Evolutionary conservation across 2,797 vertebrate species (phyloP).

Genomic region (Rhabdophis nuchalis): DNA sequence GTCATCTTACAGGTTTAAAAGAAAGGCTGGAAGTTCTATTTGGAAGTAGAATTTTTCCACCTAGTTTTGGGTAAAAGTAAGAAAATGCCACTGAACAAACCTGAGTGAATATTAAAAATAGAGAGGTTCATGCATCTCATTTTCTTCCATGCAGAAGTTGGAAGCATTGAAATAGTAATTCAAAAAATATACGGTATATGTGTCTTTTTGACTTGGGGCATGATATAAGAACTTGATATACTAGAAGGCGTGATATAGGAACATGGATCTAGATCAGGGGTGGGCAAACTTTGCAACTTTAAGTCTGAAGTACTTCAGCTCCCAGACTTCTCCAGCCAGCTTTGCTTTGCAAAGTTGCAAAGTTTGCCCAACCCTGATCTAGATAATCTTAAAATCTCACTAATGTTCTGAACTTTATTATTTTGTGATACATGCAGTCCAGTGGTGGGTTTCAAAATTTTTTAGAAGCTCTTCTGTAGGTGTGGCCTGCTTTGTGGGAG

Average conservation of each 20-base stretch:
- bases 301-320: too few relatives aligned
- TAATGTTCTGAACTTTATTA: neutral
- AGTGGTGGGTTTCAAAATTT: too few relatives aligned
- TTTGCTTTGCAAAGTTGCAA: too few relatives aligned
- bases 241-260: conserved; percentile 34
- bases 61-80: conserved; percentile 9
- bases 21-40: conserved; percentile 20
- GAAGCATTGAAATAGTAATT: conserved; percentile 26
- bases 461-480: too few relatives aligned
- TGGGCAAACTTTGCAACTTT: too few relatives aligned
- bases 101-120: conserved; percentile 33
- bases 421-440: conserved; percentile 16
- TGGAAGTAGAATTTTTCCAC: conserved; percentile 33
- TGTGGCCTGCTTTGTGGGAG: too few relatives aligned
- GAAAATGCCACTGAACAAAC: conserved; percentile 13
- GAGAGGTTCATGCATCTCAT: conserved; percentile 30
- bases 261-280: conserved; percentile 57
- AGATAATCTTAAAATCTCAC: conserved; percentile 33
- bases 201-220: neutral
- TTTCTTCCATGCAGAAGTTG: neutral
- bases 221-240: too few relatives aligned
- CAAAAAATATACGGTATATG: too few relatives aligned
- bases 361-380: too few relatives aligned
- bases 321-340: too few relatives aligned
- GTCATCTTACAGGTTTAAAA: neutral